Conservation (phyloP, 2,797 vertebrate genomes). For the Rhinogobio ventralis region DNA sequence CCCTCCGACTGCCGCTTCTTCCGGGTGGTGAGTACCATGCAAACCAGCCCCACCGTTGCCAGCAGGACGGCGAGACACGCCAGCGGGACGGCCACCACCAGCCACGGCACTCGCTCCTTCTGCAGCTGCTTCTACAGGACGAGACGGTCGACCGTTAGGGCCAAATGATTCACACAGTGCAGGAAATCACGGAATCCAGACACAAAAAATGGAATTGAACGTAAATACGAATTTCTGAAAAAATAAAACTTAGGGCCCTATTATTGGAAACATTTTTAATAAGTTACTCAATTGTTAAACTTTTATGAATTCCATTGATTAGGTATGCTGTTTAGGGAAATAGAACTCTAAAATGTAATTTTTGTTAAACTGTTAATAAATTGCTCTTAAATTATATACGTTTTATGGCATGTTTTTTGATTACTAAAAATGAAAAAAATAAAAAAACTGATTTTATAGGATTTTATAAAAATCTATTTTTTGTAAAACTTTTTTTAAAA, state of each 20-base stretch:
- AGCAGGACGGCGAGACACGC: constrained; percentile 88
- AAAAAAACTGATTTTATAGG: no score
- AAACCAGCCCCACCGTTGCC: constrained; percentile 85
- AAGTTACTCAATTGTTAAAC: no score
- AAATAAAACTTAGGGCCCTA: background rate
- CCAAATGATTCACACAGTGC: background rate
- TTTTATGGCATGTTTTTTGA: background rate
- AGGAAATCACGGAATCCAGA: background rate
- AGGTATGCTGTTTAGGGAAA: background rate
- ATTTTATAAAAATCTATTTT: no score
- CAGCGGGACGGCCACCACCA: constrained; percentile 90
- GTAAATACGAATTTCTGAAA: background rate
- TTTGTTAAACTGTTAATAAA: no score
- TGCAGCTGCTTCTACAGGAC: constrained; percentile 83
- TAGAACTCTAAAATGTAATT: no score
- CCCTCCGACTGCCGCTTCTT: constrained; percentile 97
- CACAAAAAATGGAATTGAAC: no score
- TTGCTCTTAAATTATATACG: no score
- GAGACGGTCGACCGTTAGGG: constrained; percentile 34
- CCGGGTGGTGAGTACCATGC: constrained; percentile 89
- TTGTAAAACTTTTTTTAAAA: no score
- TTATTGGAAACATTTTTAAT: background rate
- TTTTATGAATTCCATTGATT: background rate
- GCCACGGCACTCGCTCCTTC: constrained; percentile 82
- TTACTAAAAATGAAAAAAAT: no score